Evolutionary conservation across 2,113 vertebrate genomes (phyloP).

Genomic region (Synodontis membranacea): DNA sequence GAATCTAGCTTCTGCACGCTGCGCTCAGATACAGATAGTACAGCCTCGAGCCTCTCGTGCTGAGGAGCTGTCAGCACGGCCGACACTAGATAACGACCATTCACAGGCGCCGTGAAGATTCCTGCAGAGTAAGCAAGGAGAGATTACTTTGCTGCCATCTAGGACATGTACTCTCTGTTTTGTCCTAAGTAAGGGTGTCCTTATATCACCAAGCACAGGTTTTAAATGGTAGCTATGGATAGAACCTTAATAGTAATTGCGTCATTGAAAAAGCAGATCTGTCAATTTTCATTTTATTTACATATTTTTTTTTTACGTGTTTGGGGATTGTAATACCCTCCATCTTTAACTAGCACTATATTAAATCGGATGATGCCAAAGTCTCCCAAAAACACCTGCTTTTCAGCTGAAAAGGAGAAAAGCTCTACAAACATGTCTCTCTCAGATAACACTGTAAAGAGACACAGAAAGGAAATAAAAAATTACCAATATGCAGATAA

Average conservation of each 20-base stretch:
- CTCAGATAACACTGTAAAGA: slow-evolving; percentile 53
- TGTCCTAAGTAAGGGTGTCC: not conserved
- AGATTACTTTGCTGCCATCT: not conserved
- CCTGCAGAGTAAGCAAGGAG: slow-evolving; percentile 68
- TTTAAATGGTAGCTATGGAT: not conserved
- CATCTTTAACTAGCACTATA: slow-evolving; percentile 91
- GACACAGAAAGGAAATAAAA: not conserved
- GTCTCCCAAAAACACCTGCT: slow-evolving; percentile 73
- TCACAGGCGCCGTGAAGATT: slow-evolving; percentile 82
- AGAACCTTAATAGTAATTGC: not conserved
- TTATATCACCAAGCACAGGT: not conserved
- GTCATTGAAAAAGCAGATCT: not conserved
- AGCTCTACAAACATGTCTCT: slow-evolving; percentile 58
- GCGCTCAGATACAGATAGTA: slow-evolving; percentile 86
- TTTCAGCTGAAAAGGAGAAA: slow-evolving; percentile 90
- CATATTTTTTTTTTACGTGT: slow-evolving; percentile 78
- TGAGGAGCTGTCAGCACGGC: slow-evolving; percentile 82
- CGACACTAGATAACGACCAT: slow-evolving; percentile 89
- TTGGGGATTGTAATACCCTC: slow-evolving; percentile 83
- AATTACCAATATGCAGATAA: not conserved
- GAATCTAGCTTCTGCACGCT: slow-evolving; percentile 86
- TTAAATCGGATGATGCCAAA: slow-evolving; percentile 86
- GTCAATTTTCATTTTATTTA: not conserved
- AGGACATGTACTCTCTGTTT: not conserved
- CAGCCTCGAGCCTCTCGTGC: slow-evolving; percentile 79